Conservation (phyloP, 2,888 invertebrate species). For the Parasteatoda lunata region DNA sequence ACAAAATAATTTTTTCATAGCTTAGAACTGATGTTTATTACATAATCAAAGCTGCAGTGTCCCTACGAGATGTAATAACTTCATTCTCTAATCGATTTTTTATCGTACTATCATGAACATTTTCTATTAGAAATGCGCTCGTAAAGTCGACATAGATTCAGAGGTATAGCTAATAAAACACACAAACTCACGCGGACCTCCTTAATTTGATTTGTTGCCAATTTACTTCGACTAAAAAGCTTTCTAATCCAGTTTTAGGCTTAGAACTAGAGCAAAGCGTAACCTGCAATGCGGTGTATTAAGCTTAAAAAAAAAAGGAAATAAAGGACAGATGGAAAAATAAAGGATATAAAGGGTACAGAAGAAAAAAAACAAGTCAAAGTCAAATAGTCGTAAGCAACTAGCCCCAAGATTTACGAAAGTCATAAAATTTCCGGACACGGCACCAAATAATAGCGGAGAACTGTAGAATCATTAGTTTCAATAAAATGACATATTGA, state of each 20-base stretch:
- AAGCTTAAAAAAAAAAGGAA: not conserved
- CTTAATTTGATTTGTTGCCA: conserved; percentile 39
- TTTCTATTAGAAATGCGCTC: not conserved
- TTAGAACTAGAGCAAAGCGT: conserved; percentile 16
- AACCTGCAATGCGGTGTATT: not conserved
- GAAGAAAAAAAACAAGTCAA: not conserved
- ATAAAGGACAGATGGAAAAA: not conserved
- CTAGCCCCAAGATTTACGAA: conserved; percentile 53
- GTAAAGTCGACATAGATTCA: not conserved
- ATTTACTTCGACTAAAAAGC: conserved; percentile 39
- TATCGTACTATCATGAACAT: too few species aligned
- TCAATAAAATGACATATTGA: conserved; percentile 65
- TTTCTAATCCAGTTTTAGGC: conserved; percentile 32
- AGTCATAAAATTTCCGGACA: conserved; percentile 56
- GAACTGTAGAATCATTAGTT: conserved; percentile 62
- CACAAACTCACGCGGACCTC: not conserved
- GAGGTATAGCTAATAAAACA: not conserved
- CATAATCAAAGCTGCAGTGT: too few species aligned
- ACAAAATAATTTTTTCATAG: too few species aligned
- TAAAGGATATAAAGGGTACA: conserved; percentile 1
- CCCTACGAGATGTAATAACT: too few species aligned
- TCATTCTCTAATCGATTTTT: too few species aligned
- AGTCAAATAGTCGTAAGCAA: conserved; percentile 12
- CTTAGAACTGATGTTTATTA: too few species aligned
- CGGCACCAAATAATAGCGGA: conserved; percentile 50